phyloP scores from a whole-genome alignment of 2,797 vertebrate species.

The Malacoraja senta region DNA sequence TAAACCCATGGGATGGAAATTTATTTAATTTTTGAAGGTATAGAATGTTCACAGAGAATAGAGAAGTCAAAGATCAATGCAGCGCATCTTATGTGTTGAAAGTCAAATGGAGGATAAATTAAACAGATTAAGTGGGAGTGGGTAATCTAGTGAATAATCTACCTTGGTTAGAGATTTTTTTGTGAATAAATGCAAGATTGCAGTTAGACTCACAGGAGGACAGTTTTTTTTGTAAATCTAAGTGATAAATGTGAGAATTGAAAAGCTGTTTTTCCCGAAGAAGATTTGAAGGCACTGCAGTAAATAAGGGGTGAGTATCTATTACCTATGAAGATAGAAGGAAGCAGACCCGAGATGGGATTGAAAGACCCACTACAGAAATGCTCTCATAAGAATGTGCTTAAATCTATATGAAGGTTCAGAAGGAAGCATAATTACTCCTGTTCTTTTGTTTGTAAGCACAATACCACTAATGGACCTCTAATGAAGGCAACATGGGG shows the following conservation, averaged over 20 bases:
- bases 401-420: not conserved
- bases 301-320: not conserved
- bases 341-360: not conserved
- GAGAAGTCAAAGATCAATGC: not conserved
- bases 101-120: not conserved
- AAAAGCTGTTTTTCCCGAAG: not conserved
- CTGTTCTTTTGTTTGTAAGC: not conserved
- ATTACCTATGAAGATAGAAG: not conserved
- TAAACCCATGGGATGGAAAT: not conserved
- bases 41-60: not conserved
- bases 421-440: not conserved
- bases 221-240: not conserved
- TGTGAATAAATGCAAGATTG: not conserved
- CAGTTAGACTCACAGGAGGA: not conserved
- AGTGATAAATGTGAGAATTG: not conserved
- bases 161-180: not conserved
- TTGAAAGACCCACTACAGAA: constrained; percentile 23
- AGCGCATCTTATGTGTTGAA: not conserved
- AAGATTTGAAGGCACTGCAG: not conserved
- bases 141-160: not conserved
- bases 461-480: not conserved
- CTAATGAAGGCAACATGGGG: not conserved
- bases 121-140: not conserved
- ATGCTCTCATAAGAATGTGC: not conserved
- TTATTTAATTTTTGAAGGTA: not conserved